These are phyloP conservation scores for Lithobius niger DNA, from an alignment of 1,140 invertebrate genomes.

Conservation along the genomic window DNA sequence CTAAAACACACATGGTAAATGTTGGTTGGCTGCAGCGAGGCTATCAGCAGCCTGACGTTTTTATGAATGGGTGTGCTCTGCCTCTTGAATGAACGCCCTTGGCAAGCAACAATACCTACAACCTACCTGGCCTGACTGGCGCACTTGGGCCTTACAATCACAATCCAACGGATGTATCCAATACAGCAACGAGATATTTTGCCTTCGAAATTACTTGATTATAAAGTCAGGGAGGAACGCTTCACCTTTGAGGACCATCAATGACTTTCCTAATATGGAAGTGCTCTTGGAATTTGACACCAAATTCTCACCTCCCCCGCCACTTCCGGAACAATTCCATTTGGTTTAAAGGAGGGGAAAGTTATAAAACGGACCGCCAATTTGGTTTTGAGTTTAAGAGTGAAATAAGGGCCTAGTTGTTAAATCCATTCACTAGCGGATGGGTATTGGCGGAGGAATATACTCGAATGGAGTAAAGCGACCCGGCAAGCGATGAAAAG, in stretches of 20 bases:
- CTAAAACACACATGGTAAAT: background rate
- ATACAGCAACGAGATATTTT: background rate
- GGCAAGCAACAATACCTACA: background rate
- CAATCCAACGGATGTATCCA: background rate
- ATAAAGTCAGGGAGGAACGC: background rate
- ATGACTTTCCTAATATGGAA: constrained; percentile 4
- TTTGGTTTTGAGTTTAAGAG: no score
- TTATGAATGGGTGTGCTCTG: constrained; percentile 1
- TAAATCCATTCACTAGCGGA: no score
- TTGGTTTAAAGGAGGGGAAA: background rate
- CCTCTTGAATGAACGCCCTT: background rate
- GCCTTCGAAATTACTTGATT: background rate
- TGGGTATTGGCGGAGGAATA: no score
- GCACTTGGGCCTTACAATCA: background rate
- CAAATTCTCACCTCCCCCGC: background rate
- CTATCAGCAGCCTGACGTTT: background rate
- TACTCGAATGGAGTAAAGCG: no score
- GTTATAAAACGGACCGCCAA: no score
- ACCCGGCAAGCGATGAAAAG: no score
- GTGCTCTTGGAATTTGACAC: constrained; percentile 2
- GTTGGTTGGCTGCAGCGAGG: background rate
- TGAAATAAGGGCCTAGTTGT: no score
- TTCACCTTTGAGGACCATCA: background rate
- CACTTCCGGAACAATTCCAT: constrained; percentile 3
- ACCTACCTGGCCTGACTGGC: background rate